A percentile compares a stretch with the other conserved stretches of the same genome.
These are phyloP conservation scores for Morone chrysops DNA, from an alignment of 2,113 vertebrate species.

Conservation along the genomic window DNA sequence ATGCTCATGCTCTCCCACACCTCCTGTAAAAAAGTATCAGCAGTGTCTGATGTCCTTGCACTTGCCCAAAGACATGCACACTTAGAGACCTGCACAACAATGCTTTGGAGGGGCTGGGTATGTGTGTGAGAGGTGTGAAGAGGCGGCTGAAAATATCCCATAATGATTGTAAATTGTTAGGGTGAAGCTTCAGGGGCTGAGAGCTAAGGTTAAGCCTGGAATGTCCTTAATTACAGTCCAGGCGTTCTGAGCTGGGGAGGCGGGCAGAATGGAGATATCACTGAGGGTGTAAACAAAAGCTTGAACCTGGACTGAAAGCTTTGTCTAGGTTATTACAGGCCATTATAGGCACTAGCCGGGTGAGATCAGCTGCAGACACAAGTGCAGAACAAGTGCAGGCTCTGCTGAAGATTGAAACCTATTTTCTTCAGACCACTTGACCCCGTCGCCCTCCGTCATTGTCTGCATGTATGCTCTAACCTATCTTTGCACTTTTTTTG, in stretches of 20 bases:
- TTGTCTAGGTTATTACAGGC: constrained; percentile 37
- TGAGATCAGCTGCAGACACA: constrained; percentile 31
- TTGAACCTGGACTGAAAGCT: constrained; percentile 37
- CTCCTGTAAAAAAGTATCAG: background rate
- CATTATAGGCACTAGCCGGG: background rate
- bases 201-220: constrained; percentile 81
- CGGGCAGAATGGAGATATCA: constrained; percentile 47
- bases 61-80: constrained; percentile 32
- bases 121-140: constrained; percentile 60
- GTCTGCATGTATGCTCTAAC: background rate
- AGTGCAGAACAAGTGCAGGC: background rate
- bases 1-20: constrained; percentile 8
- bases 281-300: constrained; percentile 58
- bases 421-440: background rate
- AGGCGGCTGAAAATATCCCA: constrained; percentile 70
- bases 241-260: constrained; percentile 42
- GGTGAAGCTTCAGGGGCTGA: constrained; percentile 64
- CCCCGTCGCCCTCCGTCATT: background rate
- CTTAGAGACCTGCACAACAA: constrained; percentile 36
- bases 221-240: constrained; percentile 82
- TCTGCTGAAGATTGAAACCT: background rate
- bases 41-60: constrained; percentile 15
- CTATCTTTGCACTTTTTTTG: background rate
- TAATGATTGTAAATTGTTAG: constrained; percentile 72
- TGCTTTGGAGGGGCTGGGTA: constrained; percentile 21